These are phyloP conservation scores for Chymomyza amoena DNA, from an alignment of 2,888 invertebrate genomes.

Conservation along the genomic window DNA sequence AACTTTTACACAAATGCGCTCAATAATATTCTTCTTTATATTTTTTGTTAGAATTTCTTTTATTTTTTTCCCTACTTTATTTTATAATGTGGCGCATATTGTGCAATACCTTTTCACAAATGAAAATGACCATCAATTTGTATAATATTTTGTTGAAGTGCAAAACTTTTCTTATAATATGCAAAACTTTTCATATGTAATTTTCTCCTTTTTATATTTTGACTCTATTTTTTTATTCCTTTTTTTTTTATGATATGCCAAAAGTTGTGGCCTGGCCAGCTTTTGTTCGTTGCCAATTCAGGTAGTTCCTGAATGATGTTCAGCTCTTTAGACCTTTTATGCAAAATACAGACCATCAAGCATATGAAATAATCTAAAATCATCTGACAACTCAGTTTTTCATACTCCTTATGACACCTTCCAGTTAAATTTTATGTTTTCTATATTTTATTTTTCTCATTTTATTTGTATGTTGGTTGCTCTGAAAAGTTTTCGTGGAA, in stretches of 20 bases:
- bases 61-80: slow-evolving; percentile 17
- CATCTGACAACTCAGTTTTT: slow-evolving; percentile 51
- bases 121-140: slow-evolving; percentile 64
- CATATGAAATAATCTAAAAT: slow-evolving; percentile 60
- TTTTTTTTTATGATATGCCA: background rate
- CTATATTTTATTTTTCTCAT: background rate
- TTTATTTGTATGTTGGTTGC: too few relatives aligned
- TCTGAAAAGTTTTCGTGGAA: background rate
- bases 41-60: background rate
- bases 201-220: slow-evolving; percentile 2
- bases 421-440: background rate
- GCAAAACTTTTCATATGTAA: slow-evolving; percentile 48
- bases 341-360: slow-evolving; percentile 44
- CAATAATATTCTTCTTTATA: slow-evolving; percentile 20
- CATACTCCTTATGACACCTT: background rate
- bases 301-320: slow-evolving; percentile 26
- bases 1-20: slow-evolving; percentile 29
- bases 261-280: background rate
- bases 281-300: slow-evolving; percentile 7
- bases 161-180: slow-evolving; percentile 50
- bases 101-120: slow-evolving; percentile 38
- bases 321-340: slow-evolving; percentile 4
- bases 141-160: slow-evolving; percentile 60
- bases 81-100: slow-evolving; percentile 36
- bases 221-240: background rate